These are phyloP conservation scores for Cottoperca gobio DNA, from an alignment of 2,797 vertebrate species.

Conservation along the genomic window DNA sequence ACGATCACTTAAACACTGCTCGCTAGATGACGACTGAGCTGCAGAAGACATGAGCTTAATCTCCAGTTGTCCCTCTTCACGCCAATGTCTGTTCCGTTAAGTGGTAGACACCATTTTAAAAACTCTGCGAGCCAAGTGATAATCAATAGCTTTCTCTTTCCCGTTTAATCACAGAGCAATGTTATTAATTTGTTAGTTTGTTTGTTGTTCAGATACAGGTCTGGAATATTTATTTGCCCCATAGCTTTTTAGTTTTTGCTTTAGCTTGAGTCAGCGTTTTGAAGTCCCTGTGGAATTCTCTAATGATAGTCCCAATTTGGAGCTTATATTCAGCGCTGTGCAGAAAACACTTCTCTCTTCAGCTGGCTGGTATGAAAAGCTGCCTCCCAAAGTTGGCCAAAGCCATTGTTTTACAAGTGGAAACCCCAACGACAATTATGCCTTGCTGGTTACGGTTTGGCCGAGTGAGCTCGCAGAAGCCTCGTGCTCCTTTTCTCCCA, in stretches of 20 bases:
- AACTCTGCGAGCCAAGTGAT: constrained; percentile 54
- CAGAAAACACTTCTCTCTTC: constrained; percentile 67
- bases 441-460: constrained; percentile 80
- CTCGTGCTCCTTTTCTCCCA: constrained; percentile 47
- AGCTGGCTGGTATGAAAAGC: constrained; percentile 73
- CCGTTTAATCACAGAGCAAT: constrained; percentile 63
- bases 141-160: constrained; percentile 71
- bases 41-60: constrained; percentile 67
- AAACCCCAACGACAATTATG: constrained; percentile 83
- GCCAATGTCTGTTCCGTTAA: constrained; percentile 61
- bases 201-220: constrained; percentile 70
- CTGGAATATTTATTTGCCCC: constrained; percentile 63
- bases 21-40: constrained; percentile 62
- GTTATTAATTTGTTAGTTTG: constrained; percentile 78
- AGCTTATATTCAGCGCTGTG: constrained; percentile 70
- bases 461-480: constrained; percentile 58
- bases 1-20: constrained; percentile 66
- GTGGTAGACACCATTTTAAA: constrained; percentile 59
- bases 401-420: constrained; percentile 86
- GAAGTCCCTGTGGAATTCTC: constrained; percentile 76
- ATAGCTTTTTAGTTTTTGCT: constrained; percentile 68
- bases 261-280: constrained; percentile 74
- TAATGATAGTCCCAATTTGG: constrained; percentile 77
- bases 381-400: constrained; percentile 74
- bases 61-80: constrained; percentile 49